Evolutionary conservation across 1,140 invertebrate genomes (phyloP).

Genomic region (Littorina saxatilis): DNA sequence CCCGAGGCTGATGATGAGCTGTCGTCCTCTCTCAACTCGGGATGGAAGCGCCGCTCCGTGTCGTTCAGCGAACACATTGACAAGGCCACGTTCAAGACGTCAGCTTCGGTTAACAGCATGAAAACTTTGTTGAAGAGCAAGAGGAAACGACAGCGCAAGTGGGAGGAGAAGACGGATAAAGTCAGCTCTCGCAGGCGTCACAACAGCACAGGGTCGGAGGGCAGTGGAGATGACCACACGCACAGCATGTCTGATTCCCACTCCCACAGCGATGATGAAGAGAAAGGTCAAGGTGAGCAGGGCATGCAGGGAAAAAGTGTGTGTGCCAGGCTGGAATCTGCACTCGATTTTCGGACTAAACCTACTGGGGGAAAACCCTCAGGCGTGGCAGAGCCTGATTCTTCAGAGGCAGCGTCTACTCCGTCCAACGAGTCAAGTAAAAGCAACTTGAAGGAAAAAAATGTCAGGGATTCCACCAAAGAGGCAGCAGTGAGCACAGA

Average conservation of each 20-base stretch:
- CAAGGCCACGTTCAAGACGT: conserved; percentile 65
- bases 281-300: conserved; percentile 7
- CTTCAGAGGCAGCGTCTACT: background rate
- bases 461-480: background rate
- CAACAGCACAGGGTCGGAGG: conserved; percentile 61
- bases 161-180: conserved; percentile 61
- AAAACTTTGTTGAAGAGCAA: conserved; percentile 70
- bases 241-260: conserved; percentile 41
- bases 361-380: background rate
- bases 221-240: conserved; percentile 56
- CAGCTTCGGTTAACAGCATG: conserved; percentile 67
- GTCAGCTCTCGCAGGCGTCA: conserved; percentile 43
- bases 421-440: background rate
- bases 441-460: background rate
- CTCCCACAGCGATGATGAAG: conserved; percentile 10
- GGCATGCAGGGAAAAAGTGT: background rate
- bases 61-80: conserved; percentile 72
- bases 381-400: background rate
- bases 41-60: conserved; percentile 62
- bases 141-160: conserved; percentile 63
- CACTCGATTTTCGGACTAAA: conserved; percentile 46
- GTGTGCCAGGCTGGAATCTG: background rate
- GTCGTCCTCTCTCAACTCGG: conserved; percentile 26
- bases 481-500: conserved; percentile 31
- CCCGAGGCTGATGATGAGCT: conserved; percentile 48